These are phyloP conservation scores for Chrysomallon squamiferum DNA, from an alignment of 1,140 invertebrate genomes.

Conservation along the genomic window DNA sequence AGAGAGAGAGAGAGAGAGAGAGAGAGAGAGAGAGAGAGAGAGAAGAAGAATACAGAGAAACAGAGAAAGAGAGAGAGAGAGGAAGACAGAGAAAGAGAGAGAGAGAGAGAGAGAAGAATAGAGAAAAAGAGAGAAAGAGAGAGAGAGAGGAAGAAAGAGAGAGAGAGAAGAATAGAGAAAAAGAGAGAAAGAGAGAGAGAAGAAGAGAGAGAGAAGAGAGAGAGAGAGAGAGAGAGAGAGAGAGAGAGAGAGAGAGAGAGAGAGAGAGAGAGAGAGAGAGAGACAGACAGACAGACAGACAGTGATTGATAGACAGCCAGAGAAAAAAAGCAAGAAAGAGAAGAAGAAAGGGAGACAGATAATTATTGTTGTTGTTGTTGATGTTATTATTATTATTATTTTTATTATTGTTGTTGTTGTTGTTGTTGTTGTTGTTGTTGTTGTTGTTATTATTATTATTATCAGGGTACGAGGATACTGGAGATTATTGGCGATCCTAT, in stretches of 20 bases:
- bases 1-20: no score
- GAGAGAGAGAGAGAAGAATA: not conserved
- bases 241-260: not conserved
- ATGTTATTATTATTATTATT: no score
- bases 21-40: no score
- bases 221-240: slow-evolving; percentile 9
- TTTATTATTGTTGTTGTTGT: no score
- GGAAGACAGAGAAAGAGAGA: no score
- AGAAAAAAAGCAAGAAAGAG: no score
- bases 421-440: no score
- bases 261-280: slow-evolving; percentile 1
- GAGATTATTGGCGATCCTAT: slow-evolving; percentile 67
- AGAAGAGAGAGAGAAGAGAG: not conserved
- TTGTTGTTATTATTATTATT: not conserved
- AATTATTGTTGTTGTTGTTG: no score
- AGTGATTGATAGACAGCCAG: no score
- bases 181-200: not conserved
- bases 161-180: not conserved
- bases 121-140: not conserved
- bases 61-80: no score
- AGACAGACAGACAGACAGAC: no score
- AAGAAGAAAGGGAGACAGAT: not conserved
- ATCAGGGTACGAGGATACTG: slow-evolving; percentile 70
- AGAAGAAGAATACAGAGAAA: no score
- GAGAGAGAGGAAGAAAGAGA: not conserved